A percentile compares a stretch with the other conserved stretches of the same genome.
Evolutionary conservation across 2,797 vertebrate species (phyloP).

Genomic region (Takifugu rubripes): DNA sequence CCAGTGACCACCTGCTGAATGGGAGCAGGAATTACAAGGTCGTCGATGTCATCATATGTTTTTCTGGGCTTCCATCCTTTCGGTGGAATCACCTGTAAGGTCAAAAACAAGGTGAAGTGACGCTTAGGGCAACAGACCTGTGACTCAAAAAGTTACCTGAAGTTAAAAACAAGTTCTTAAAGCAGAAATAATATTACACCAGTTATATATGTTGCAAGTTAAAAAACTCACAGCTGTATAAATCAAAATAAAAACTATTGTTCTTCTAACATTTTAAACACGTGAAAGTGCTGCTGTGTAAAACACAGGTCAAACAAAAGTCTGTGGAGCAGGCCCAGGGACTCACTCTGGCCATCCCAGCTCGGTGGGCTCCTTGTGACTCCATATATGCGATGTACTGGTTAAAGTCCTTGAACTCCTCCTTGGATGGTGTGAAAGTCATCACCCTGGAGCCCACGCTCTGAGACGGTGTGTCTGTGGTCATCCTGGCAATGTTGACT

Average conservation of each 20-base stretch:
- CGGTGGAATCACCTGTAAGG: slow-evolving; percentile 87
- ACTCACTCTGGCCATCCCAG: slow-evolving; percentile 90
- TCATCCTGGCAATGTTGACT: slow-evolving; percentile 72
- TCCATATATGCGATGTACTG: slow-evolving; percentile 92
- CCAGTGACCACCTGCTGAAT: slow-evolving; percentile 97
- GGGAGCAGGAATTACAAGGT: slow-evolving; percentile 91
- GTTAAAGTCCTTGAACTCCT: slow-evolving; percentile 90
- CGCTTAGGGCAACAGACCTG: not conserved
- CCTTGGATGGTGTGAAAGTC: slow-evolving; percentile 90
- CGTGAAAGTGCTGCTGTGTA: no score
- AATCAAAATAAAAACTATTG: no score
- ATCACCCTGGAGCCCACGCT: slow-evolving; percentile 81
- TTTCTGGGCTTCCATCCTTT: slow-evolving; percentile 90
- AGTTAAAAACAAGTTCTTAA: no score
- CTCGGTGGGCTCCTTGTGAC: slow-evolving; percentile 90
- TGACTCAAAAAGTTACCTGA: no score
- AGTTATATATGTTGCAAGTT: no score
- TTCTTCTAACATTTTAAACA: no score
- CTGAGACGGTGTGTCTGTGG: slow-evolving; percentile 80
- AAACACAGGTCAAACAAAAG: no score
- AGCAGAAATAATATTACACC: no score
- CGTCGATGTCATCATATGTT: slow-evolving; percentile 91
- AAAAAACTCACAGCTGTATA: no score
- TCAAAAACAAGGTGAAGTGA: not conserved
- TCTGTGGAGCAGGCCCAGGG: no score